Evolutionary conservation across 2,797 vertebrate species (phyloP), one percentile per base, ranked within the genome.

Genomic region (Microchirus variegatus): DNA sequence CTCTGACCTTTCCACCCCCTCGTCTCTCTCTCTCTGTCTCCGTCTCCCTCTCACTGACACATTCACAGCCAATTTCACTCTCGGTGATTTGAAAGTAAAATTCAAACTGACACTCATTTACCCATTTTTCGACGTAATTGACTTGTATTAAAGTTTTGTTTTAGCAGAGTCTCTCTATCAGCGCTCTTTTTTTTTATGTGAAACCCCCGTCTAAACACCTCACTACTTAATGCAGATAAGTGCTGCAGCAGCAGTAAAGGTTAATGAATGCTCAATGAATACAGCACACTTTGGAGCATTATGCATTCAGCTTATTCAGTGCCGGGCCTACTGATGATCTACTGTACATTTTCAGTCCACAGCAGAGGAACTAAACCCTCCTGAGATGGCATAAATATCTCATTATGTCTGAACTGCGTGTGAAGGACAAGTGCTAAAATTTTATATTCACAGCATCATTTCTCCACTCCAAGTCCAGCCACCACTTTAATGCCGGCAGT

Each of bases 231-330:
- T 80, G 77, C 69, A 80, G 78, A 76, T 87, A 84, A 77, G 63
- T 79, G 63, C 70, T 45, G 70, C 76, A 56, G 78, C 68, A 59
- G 78, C 59, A 61, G 71, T 75, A 90, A 91, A 90, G 87, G 87
- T 90, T 88, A 90, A 91, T 89, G 83, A 87, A 90, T 90, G 88
- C 88, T 88, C 75, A 73, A 45, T 82, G 86, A 89, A 91, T 89
- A 82, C 84, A 84, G 89, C 77, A 82, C 70, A 58, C 83, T 84
- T 73, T 78, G 74, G 63, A 68, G 53, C 74, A 89, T 88, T 83
- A 84, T 65, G 79, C 70, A 89, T 89, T 87, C 82, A 83, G 71
- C 58, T 64, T 77, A 81, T 82, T 81, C 77, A 71, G 67, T 50
- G 38, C 53, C 64, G 76, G 84, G 60, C 65, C 70, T 48, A 47